Percentiles rank a stretch among this genome's conserved stretches.
These are phyloP conservation scores for Drosophila siamana DNA, from an alignment of 2,888 invertebrate species.

Conservation along the genomic window DNA sequence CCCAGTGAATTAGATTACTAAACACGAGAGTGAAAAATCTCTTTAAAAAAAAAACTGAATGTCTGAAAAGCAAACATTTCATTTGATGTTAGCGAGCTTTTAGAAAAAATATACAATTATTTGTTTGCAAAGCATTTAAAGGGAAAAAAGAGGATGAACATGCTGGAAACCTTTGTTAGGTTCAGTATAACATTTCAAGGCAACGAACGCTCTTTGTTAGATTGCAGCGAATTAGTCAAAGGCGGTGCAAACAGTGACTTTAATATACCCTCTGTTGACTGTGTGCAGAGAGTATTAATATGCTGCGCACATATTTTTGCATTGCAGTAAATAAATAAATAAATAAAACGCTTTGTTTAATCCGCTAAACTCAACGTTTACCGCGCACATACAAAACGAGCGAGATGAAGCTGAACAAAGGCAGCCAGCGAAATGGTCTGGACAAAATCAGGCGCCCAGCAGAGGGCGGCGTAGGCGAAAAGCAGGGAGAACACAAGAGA, in stretches of 20 bases:
- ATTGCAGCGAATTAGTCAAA: not conserved
- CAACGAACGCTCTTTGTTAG: not conserved
- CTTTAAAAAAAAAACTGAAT: not conserved
- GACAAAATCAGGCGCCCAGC: constrained; percentile 38
- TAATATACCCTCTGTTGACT: not conserved
- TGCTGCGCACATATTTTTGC: constrained; percentile 38
- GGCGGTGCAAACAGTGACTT: not conserved
- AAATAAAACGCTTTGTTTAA: constrained; percentile 68
- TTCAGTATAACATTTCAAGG: not conserved
- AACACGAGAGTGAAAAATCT: not conserved
- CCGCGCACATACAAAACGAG: constrained; percentile 29
- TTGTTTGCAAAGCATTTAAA: no score
- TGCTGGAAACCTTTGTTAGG: not conserved
- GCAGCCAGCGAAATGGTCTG: constrained; percentile 52
- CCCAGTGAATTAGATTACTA: no score
- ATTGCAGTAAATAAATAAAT: constrained; percentile 47
- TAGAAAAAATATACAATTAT: no score
- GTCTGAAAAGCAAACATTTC: no score
- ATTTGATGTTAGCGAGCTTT: no score
- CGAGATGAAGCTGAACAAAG: constrained; percentile 11
- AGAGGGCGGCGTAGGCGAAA: not conserved
- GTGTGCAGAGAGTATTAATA: constrained; percentile 22
- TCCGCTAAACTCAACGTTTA: constrained; percentile 66
- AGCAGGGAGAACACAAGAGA: not conserved
- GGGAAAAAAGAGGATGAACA: not conserved